Base-by-base conservation (phyloP, 2,113 vertebrate genomes). In the Ictalurus punctatus region DNA sequence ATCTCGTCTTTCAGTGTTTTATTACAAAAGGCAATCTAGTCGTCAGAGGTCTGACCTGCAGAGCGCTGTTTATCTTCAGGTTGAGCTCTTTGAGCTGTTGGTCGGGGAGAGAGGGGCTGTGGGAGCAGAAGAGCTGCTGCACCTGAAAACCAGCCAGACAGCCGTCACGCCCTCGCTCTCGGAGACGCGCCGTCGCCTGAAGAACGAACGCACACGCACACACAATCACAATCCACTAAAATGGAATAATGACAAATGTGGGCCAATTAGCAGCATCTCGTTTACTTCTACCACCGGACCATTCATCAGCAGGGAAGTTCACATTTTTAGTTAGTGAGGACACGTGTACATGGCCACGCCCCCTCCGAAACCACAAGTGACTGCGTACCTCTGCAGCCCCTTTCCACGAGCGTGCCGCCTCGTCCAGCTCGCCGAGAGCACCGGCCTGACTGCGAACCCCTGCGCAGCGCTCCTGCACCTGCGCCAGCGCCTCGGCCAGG, bases 71-170 rank as follows among this genome's bases (percentile, higher is more conserved):
- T 10, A 98, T 99, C 95, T 98, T 99, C 92, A 97, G 82, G 92
- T 99, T 99, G 87, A 99, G 96, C 86, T 99, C 98, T 94, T 99
- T 99, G 85, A 99, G 96, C 94, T 99, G 98, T 93, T 99, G 98
- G 91, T 99, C 98, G 27, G 98, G 98, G 91, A 99, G 97, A 83
- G 95, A 96, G 89, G 97, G 96, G 91, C 95, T 98, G 92, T 99
- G 98, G 34, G 98, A 98, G 94, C 98, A 99, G 95, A 99, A 99
- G 90, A 99, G 98, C 83, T 98, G 98, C 90, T 99, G 98, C 89
- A 99, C 98, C 95, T 99, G 98, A 92, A 99, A 96, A 87, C 98
- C 98, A 83, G 98, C 97, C 94, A 99, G 95, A 92, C 97, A 96
- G 89, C 98, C 97, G 63, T 99, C 98, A 61, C 96, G 96, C 67